Base-by-base conservation (phyloP, 64 coral and sea anemone genomes). In the Stichodactyla helianthus region DNA sequence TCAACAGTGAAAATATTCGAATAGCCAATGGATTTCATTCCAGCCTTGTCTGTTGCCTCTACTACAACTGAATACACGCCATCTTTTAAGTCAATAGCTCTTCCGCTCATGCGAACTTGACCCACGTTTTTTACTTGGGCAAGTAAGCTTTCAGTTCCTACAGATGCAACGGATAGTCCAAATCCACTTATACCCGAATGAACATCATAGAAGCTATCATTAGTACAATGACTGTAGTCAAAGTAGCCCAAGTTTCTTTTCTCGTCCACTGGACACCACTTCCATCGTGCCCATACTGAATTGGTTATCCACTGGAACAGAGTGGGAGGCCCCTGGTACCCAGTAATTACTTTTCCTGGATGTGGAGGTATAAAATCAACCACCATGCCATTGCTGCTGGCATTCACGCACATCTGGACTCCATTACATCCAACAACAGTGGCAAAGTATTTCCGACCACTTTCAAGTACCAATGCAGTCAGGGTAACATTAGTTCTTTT, bases 391-490 rank as follows among this genome's bases (percentile, higher is more conserved):
- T 98, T 89, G 61, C 96, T 98, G 71, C 96, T 98, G 50, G 68
- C 93, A 83, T 95, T 98, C n/a, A 82, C 86, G 64, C 96, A 98
- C 90, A 95, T 94, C 86, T 78, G n/a, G n/a, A 98, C 96, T 19
- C 90, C 82, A 68, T 98, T 98, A 79, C 96, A 98, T 19, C 87
- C 97, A 52, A 95, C 77, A 27, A 99, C 91, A 19, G 86, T 88
- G 11, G 86, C 90, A 85, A 93, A 91, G 53, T 99, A 99, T 17
- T 79, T 82, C 76, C 79, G 88, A 35, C 97, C 97, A 88, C 88
- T 95, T 19, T 89, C 88, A 9, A 99, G 77, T 12, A 85, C 35
- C 55, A 89, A 35, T 23, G 90, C 93, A 54, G 18, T 88, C 10
- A 99, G 71, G 16, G 86, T 82, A 54, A 79, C 55, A 50, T 57